A percentile compares a stretch with the other conserved stretches of the same genome.
These are phyloP conservation scores for Eubasilissa regina DNA, from an alignment of 1,140 invertebrate genomes.

Conservation along the genomic window DNA sequence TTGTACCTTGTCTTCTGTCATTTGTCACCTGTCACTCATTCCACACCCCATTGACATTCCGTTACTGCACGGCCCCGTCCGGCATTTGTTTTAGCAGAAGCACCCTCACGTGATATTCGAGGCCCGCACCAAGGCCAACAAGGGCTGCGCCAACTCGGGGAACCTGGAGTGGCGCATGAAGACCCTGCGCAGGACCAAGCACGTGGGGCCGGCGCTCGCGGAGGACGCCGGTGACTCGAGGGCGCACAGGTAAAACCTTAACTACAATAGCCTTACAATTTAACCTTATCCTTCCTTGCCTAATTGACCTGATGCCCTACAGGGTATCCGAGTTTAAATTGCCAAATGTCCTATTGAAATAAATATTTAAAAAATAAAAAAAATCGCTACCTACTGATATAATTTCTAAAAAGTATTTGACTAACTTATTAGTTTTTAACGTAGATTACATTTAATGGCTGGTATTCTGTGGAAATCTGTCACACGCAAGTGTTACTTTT, in stretches of 20 bases:
- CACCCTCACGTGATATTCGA: conserved; percentile 97
- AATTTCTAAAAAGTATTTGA: no score
- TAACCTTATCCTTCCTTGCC: no score
- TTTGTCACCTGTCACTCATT: conserved; percentile 13
- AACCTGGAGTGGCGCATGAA: conserved; percentile 82
- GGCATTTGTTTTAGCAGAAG: conserved; percentile 87
- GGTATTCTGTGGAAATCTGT: no score
- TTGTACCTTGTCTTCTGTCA: background rate
- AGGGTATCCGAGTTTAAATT: no score
- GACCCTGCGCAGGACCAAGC: conserved; percentile 77
- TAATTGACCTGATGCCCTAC: no score
- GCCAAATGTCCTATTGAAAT: no score
- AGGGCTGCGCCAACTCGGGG: conserved; percentile 88
- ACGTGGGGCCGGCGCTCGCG: conserved; percentile 72
- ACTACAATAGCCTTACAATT: no score
- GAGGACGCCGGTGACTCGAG: conserved; percentile 66
- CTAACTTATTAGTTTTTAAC: no score
- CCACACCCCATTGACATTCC: conserved; percentile 53
- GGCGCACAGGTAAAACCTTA: conserved; percentile 18
- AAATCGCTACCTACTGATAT: no score
- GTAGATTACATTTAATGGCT: no score
- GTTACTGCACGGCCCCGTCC: conserved; percentile 65
- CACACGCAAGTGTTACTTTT: no score
- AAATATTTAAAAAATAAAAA: no score
- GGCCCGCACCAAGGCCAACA: conserved; percentile 88